These are phyloP conservation scores for Hydrophis major DNA, from an alignment of 2,797 vertebrate species.

Conservation along the genomic window DNA sequence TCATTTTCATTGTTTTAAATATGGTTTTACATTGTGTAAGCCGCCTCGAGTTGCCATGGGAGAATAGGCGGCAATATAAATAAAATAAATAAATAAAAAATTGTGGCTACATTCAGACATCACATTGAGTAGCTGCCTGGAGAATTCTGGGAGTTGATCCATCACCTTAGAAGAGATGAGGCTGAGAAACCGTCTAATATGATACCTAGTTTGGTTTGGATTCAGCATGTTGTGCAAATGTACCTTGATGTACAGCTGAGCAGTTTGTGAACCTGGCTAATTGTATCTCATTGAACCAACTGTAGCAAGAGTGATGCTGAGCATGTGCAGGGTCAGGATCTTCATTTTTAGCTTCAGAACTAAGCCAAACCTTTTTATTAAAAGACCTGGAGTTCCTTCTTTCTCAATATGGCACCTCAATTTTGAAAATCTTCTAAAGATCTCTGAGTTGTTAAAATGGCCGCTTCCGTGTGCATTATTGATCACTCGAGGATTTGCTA, in stretches of 20 bases:
- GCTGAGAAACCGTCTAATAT: background rate
- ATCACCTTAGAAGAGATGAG: background rate
- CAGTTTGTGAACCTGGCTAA: background rate
- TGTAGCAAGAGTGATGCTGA: background rate
- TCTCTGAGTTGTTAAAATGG: background rate
- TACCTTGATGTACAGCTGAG: background rate
- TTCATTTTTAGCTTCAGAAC: background rate
- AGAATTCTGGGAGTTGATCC: background rate
- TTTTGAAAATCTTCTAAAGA: background rate
- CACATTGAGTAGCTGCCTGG: too few relatives aligned
- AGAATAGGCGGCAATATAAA: too few relatives aligned
- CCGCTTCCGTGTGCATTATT: background rate
- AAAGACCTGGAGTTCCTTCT: background rate
- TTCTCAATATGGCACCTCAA: background rate
- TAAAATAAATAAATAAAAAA: too few relatives aligned
- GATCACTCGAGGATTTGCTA: background rate
- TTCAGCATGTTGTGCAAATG: background rate
- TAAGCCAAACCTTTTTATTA: background rate
- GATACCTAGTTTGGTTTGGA: background rate
- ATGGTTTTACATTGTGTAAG: too few relatives aligned
- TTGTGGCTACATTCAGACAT: background rate
- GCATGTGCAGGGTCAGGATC: background rate
- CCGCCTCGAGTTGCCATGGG: too few relatives aligned
- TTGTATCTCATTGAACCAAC: background rate
- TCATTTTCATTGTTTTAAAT: too few relatives aligned